Evolutionary conservation across 2,888 invertebrate genomes (phyloP).

Genomic region (Coleophora deauratella): DNA sequence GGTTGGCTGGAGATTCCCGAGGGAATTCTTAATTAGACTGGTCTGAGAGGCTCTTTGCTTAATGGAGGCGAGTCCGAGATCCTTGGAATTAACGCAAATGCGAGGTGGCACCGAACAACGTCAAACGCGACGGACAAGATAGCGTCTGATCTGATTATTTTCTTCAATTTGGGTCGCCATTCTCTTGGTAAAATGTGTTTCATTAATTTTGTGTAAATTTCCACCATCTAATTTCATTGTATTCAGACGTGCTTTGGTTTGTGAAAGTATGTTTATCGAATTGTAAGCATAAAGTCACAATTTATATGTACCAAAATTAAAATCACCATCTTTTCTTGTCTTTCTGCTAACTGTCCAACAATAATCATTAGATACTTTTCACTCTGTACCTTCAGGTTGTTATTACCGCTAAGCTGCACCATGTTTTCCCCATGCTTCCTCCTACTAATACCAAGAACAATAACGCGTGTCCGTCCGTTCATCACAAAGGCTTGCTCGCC

Average conservation of each 20-base stretch:
- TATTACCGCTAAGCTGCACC: too few relatives aligned
- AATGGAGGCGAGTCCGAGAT: slow-evolving; percentile 60
- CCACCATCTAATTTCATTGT: too few relatives aligned
- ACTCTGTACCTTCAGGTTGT: too few relatives aligned
- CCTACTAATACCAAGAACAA: slow-evolving; percentile 11
- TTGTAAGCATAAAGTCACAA: too few relatives aligned
- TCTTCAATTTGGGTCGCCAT: slow-evolving; percentile 8
- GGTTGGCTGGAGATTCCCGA: slow-evolving; percentile 56
- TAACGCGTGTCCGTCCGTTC: slow-evolving; percentile 22
- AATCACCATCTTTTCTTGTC: too few relatives aligned
- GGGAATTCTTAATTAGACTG: slow-evolving; percentile 70
- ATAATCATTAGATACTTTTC: too few relatives aligned
- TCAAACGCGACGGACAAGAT: slow-evolving; percentile 41
- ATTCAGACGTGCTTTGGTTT: too few relatives aligned
- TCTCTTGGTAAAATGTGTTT: background rate
- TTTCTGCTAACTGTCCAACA: too few relatives aligned
- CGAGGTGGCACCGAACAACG: slow-evolving; percentile 34
- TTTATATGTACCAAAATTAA: too few relatives aligned
- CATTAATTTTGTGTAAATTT: background rate
- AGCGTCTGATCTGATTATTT: slow-evolving; percentile 21
- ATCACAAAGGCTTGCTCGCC: slow-evolving; percentile 17
- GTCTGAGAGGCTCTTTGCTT: slow-evolving; percentile 61
- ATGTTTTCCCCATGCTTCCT: background rate
- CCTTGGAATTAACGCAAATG: slow-evolving; percentile 54
- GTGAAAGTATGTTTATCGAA: too few relatives aligned